Base-by-base conservation (phyloP, 2,888 invertebrate species). In the Caenorhabditis sp. region DNA sequence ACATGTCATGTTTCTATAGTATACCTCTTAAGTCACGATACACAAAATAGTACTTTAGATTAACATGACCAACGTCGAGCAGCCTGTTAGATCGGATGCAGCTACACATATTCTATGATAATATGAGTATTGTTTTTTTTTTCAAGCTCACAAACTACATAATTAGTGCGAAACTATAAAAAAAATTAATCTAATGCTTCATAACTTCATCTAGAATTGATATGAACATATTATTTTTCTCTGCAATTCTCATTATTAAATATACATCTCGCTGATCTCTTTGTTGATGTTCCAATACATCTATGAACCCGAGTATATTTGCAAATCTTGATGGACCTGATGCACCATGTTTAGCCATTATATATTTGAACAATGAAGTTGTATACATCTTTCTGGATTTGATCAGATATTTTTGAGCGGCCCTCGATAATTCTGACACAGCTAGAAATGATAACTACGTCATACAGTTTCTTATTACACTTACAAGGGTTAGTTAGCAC, bases 261-360 rank as follows among this genome's bases (percentile, higher is more conserved):
- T 3, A 12, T 21, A 53, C 4, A 21, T 53, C 53, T 23, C 21
- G 20, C 23, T 53, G 71, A 54, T 67, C 67, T 36, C 63, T 72
- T 25, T 72, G 71, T 14, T 72, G 71, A 7, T 61, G 27, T 20
- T 72, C 67, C 38, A 72, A 27, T 1, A 72, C 59, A 49, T 64
- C 71, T 14, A 72, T 67, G 0, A 72, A n/a, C 21, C 60, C 67
- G 25, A 72, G n/a, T 7, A 72, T 31, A 1, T 63, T 27, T 7
- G 64, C 71, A 10, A 72, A 63, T 25, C 71, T 20, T 4, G 63
- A 64, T 1, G 71, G 61, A 14, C 71, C 71, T 0, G 38, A 57
- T n/a, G 38, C 14, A 14, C 71, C 71, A 14, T 64, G 53, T 8
- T 64, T 59, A 0, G 61, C 60, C 63, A 67, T 64, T 17, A 50